Percentiles rank a stretch among this genome's conserved stretches.
These are phyloP conservation scores for Chaitophorus viminalis DNA, from an alignment of 2,888 invertebrate species.

Conservation along the genomic window DNA sequence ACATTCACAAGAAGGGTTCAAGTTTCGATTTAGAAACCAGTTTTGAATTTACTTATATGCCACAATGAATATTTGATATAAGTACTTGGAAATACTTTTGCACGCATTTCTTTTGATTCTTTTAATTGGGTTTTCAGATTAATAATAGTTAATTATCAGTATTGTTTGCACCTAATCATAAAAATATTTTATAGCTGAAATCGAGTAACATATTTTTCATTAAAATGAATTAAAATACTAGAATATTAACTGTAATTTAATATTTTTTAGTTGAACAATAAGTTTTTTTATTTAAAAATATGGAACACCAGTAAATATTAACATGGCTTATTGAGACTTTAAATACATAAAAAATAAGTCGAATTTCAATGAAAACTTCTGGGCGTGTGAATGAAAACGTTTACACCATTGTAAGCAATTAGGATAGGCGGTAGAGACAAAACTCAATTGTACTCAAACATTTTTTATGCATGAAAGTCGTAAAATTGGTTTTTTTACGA, in stretches of 20 bases:
- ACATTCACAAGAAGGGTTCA: neutral
- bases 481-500: conserved; percentile 55
- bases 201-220: no score
- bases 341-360: conserved; percentile 36
- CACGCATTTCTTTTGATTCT: neutral
- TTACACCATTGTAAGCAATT: conserved; percentile 52
- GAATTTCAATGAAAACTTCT: conserved; percentile 46
- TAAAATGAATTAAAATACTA: no score
- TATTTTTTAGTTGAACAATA: neutral
- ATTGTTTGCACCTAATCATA: neutral
- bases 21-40: conserved; percentile 43
- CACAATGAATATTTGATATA: conserved; percentile 2
- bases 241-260: no score
- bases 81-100: neutral
- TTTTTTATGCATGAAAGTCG: conserved; percentile 37
- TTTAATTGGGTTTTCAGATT: neutral
- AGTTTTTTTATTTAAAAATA: neutral
- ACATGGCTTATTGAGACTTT: conserved; percentile 39
- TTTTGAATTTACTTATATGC: conserved; percentile 34
- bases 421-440: conserved; percentile 29
- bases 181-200: neutral
- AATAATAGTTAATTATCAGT: neutral
- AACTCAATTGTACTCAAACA: conserved; percentile 46
- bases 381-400: conserved; percentile 52
- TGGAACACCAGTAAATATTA: conserved; percentile 25